Conservation (phyloP, 1,140 invertebrate genomes). For the Trachymyrmex septentrionalis region DNA sequence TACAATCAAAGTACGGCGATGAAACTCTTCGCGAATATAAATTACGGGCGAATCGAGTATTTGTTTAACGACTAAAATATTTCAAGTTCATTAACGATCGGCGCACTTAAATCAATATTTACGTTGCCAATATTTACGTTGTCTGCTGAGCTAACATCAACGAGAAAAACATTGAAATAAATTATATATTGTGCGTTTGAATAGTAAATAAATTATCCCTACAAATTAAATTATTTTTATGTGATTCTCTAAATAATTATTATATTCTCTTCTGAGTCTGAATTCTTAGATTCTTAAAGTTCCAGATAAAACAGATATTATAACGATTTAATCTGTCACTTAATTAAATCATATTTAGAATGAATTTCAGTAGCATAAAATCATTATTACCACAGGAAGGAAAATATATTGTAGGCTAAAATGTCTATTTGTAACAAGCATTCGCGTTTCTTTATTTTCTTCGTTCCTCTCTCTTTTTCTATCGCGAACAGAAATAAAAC, state of each 20-base stretch:
- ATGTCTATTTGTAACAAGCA: slow-evolving; percentile 54
- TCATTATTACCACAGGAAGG: not conserved
- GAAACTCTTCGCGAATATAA: slow-evolving; percentile 42
- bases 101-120: slow-evolving; percentile 35
- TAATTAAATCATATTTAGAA: not conserved
- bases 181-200: not conserved
- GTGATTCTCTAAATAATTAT: not conserved
- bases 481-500: slow-evolving; percentile 72
- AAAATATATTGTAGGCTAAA: slow-evolving; percentile 6
- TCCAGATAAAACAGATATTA: not conserved
- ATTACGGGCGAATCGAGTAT: slow-evolving; percentile 30
- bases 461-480: slow-evolving; percentile 32
- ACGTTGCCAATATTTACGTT: not conserved
- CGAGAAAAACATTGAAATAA: not conserved
- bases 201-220: not conserved
- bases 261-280: not conserved
- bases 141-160: not conserved
- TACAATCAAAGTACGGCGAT: slow-evolving; percentile 37
- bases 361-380: not conserved
- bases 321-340: not conserved
- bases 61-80: slow-evolving; percentile 12
- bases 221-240: not conserved
- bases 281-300: not conserved
- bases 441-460: slow-evolving; percentile 6
- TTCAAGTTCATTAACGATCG: not conserved